These are phyloP conservation scores for Dendrolimus pini DNA, from an alignment of 2,888 invertebrate species.

Conservation along the genomic window DNA sequence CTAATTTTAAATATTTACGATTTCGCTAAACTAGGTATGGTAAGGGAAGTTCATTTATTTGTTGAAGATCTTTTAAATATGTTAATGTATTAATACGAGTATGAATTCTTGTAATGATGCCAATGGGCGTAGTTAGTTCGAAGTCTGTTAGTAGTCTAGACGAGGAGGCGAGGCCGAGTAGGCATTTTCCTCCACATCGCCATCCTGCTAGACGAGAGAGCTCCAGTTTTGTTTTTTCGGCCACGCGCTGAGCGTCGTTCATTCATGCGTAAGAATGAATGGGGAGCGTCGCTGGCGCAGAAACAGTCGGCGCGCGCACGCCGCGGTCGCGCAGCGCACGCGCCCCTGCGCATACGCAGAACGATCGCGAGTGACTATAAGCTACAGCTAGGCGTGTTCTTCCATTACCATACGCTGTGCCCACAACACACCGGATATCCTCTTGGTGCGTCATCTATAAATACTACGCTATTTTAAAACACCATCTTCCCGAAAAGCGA, in stretches of 20 bases:
- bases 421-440: conserved; percentile 38
- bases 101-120: background rate
- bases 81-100: background rate
- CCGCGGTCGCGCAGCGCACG: conserved; percentile 56
- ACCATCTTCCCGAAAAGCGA: conserved; percentile 19
- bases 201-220: conserved; percentile 22
- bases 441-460: conserved; percentile 58
- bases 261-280: conserved; percentile 68
- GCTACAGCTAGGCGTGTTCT: conserved; percentile 19
- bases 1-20: too few relatives aligned
- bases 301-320: conserved; percentile 60
- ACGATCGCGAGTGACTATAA: conserved; percentile 19
- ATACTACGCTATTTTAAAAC: conserved; percentile 34
- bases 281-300: conserved; percentile 45
- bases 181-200: conserved; percentile 14
- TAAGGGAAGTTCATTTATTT: too few relatives aligned
- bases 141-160: conserved; percentile 12
- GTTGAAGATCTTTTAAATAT: too few relatives aligned
- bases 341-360: conserved; percentile 31
- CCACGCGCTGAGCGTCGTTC: conserved; percentile 55
- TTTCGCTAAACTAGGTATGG: too few relatives aligned
- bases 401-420: conserved; percentile 23
- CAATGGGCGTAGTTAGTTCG: background rate
- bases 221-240: conserved; percentile 51
- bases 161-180: conserved; percentile 12